Evolutionary conservation across 2,888 invertebrate species (phyloP).

Genomic region (Eugnorisma glareosa): DNA sequence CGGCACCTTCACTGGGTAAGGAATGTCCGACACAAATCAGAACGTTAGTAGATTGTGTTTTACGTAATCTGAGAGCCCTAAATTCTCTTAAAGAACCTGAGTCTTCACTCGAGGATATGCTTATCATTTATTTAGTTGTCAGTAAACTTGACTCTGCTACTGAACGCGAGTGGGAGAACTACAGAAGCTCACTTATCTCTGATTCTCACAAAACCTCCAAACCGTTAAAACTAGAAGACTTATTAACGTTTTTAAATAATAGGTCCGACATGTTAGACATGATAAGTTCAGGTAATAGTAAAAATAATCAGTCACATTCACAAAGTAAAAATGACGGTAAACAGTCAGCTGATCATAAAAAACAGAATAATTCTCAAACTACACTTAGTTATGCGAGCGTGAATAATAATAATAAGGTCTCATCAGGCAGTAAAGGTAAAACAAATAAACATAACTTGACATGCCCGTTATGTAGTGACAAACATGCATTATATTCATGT

Average conservation of each 20-base stretch:
- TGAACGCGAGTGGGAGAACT: conserved; percentile 15
- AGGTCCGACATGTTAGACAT: conserved; percentile 1
- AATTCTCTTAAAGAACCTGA: conserved; percentile 10
- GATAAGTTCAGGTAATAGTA: not conserved
- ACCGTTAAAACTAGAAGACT: not conserved
- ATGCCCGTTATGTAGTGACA: not conserved
- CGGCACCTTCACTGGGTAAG: not conserved
- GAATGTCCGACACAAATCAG: conserved; percentile 6
- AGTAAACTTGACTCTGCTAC: conserved; percentile 11
- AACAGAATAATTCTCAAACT: not conserved
- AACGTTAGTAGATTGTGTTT: conserved; percentile 5
- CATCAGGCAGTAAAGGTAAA: not conserved
- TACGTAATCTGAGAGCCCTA: conserved; percentile 8
- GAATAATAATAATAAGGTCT: not conserved
- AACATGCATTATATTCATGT: not conserved
- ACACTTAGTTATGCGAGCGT: not conserved
- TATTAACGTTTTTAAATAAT: not conserved
- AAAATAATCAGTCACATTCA: conserved; percentile 6
- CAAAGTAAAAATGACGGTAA: not conserved
- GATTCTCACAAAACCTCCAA: conserved; percentile 2
- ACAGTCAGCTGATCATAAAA: not conserved
- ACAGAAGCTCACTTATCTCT: not conserved
- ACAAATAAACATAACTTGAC: not conserved
- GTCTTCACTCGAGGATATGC: not conserved
- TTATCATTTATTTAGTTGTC: conserved; percentile 5